Evolutionary conservation across 2,888 invertebrate species (phyloP).

Genomic region (Leptinotarsa haldemani): DNA sequence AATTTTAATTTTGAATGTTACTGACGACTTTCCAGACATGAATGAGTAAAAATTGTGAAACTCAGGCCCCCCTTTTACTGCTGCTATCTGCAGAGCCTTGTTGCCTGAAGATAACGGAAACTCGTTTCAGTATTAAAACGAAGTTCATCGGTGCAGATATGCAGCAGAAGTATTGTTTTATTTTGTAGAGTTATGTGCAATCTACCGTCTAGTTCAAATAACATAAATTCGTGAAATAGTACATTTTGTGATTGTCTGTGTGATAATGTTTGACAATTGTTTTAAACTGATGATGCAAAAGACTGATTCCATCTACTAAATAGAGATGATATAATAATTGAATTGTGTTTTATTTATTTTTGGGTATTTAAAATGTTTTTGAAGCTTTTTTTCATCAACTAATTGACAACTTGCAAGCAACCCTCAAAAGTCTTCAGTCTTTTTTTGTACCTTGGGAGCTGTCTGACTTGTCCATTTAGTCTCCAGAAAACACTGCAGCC

Average conservation of each 20-base stretch:
- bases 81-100: neutral
- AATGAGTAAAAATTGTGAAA: neutral
- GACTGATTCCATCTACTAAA: conserved; percentile 63
- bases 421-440: too few relatives aligned
- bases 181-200: neutral
- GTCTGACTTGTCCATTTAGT: too few relatives aligned
- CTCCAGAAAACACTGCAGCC: too few relatives aligned
- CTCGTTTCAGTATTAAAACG: conserved; percentile 5
- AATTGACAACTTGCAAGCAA: neutral
- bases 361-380: too few relatives aligned
- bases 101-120: neutral
- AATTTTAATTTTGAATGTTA: neutral
- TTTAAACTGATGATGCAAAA: conserved; percentile 61
- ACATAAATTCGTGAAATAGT: conserved; percentile 54
- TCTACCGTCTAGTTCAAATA: neutral
- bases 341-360: too few relatives aligned
- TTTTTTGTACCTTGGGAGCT: too few relatives aligned
- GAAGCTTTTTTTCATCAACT: neutral
- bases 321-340: conserved; percentile 29
- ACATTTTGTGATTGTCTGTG: conserved; percentile 62
- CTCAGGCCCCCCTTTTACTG: neutral
- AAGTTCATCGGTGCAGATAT: neutral
- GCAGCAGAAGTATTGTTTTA: neutral
- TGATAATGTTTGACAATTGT: conserved; percentile 58
- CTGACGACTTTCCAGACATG: neutral